phyloP scores from a whole-genome alignment of 2,113 vertebrate species.

The Xenopus borealis region DNA sequence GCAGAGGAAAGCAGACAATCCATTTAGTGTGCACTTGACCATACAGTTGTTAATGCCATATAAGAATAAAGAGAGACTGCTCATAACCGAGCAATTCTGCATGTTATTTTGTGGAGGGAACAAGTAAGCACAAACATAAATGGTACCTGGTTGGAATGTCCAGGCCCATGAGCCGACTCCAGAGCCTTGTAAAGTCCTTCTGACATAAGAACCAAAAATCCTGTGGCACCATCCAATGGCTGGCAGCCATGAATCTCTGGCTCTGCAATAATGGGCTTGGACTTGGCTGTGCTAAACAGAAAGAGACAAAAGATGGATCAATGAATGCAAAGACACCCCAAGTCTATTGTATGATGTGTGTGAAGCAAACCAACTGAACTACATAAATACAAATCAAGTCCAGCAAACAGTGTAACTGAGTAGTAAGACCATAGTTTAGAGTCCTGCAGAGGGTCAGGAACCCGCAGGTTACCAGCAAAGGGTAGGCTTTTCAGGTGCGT shows the following conservation, averaged over 20 bases:
- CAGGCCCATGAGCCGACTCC: conserved; percentile 90
- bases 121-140: not conserved
- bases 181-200: conserved; percentile 94
- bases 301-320: not conserved
- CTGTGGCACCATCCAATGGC: conserved; percentile 79
- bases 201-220: conserved; percentile 93
- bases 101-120: not conserved
- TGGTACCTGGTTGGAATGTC: conserved; percentile 93
- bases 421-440: too few relatives aligned
- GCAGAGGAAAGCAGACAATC: too few relatives aligned
- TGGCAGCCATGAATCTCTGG: conserved; percentile 90
- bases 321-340: not conserved
- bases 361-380: too few relatives aligned
- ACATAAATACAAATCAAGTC: too few relatives aligned
- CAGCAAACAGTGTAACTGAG: too few relatives aligned
- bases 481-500: too few relatives aligned
- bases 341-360: too few relatives aligned
- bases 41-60: too few relatives aligned
- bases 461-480: too few relatives aligned
- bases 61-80: not conserved
- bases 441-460: too few relatives aligned
- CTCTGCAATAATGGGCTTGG: conserved; percentile 85
- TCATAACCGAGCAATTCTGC: not conserved
- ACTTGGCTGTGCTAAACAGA: conserved; percentile 77
- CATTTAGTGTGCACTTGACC: too few relatives aligned